Conservation (phyloP, 2,797 vertebrate genomes). For the Microctenopoma steveboyesi region DNA sequence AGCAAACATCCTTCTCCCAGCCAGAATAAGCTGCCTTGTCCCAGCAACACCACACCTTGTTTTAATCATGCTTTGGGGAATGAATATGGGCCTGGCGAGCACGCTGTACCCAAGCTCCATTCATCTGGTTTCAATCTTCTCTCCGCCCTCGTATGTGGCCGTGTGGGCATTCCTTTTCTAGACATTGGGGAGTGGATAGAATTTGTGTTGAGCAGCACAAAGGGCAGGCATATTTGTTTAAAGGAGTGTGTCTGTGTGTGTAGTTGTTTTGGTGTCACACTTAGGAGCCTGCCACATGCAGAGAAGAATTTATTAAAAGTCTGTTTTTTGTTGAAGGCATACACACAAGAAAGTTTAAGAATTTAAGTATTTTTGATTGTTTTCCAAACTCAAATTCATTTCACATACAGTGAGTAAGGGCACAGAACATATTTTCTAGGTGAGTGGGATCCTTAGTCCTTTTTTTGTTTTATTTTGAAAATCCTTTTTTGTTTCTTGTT, state of each 20-base stretch:
- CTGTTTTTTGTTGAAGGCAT: slow-evolving; percentile 8
- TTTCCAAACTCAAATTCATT: slow-evolving; percentile 15
- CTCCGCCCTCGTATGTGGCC: slow-evolving; percentile 76
- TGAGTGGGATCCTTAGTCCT: too few relatives aligned
- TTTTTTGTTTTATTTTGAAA: too few relatives aligned
- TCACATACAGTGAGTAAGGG: slow-evolving; percentile 1
- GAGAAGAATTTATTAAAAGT: slow-evolving; percentile 20
- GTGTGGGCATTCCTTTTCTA: slow-evolving; percentile 80
- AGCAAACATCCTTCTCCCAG: slow-evolving; percentile 63
- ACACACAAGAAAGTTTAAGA: slow-evolving; percentile 1
- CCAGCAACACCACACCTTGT: slow-evolving; percentile 66
- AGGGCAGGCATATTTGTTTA: slow-evolving; percentile 71
- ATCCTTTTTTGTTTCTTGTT: too few relatives aligned
- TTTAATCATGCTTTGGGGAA: slow-evolving; percentile 84
- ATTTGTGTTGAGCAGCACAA: slow-evolving; percentile 61
- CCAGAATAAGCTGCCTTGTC: slow-evolving; percentile 62
- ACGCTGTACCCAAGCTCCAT: slow-evolving; percentile 72
- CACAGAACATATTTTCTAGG: slow-evolving; percentile 1
- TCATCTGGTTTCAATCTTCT: slow-evolving; percentile 88
- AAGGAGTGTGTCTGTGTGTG: slow-evolving; percentile 39
- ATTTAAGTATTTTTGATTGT: not conserved
- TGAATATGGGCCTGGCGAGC: slow-evolving; percentile 80
- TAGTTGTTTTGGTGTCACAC: slow-evolving; percentile 24
- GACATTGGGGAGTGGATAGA: slow-evolving; percentile 43
- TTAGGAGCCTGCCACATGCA: slow-evolving; percentile 22